A percentile compares a stretch with the other conserved stretches of the same genome.
Conservation (phyloP, 2,797 vertebrate species). For the Scleropages formosus region DNA sequence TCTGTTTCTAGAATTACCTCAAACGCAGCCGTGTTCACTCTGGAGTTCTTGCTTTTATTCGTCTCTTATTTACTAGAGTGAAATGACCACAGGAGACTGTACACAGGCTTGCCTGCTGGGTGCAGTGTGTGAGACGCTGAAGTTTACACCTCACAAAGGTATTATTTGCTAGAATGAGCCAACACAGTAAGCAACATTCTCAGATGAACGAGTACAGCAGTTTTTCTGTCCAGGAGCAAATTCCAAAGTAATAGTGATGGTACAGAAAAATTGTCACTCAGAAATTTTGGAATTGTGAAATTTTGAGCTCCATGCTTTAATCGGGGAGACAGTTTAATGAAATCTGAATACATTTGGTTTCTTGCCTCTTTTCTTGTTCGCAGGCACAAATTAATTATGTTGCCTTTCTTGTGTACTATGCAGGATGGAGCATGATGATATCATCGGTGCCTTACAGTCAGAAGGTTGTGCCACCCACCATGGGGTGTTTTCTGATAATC, state of each 20-base stretch:
- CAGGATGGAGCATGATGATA: constrained; percentile 36
- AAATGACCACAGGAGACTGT: background rate
- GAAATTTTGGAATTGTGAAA: background rate
- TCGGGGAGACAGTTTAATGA: background rate
- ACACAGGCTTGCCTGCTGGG: background rate
- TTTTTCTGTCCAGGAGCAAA: too few relatives aligned
- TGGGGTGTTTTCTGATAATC: constrained; percentile 44
- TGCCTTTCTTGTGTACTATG: constrained; percentile 33
- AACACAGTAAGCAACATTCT: background rate
- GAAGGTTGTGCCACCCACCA: background rate
- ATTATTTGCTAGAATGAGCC: background rate
- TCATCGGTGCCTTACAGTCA: background rate
- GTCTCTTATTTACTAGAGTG: background rate
- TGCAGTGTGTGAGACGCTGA: background rate
- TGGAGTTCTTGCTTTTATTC: background rate
- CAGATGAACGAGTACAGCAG: background rate
- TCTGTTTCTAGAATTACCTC: background rate
- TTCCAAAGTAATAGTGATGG: background rate
- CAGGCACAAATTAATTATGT: constrained; percentile 26
- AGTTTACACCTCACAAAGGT: background rate
- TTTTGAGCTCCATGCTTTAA: background rate
- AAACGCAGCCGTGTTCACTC: background rate
- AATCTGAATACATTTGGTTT: background rate
- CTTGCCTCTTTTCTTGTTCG: background rate
- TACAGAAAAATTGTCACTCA: background rate